These are phyloP conservation scores for Antedon bifida DNA, from an alignment of 35 echinoderm and acorn worm species.

Conservation along the genomic window DNA sequence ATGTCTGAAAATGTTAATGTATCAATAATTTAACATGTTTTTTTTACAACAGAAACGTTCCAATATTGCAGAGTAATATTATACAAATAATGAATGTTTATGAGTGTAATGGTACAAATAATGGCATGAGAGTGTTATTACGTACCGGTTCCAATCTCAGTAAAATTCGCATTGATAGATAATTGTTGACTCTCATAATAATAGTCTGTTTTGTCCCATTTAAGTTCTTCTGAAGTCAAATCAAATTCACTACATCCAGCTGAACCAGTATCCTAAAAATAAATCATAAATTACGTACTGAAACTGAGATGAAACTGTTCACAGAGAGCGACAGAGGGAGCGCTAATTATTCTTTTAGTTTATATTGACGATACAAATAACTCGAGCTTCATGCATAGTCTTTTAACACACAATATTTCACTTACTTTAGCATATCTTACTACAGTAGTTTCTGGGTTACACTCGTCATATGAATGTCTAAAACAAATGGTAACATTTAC, in stretches of 20 bases:
- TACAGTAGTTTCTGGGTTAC: background rate
- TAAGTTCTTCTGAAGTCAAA: background rate
- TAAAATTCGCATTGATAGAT: background rate
- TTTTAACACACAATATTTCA: background rate
- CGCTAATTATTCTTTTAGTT: no score
- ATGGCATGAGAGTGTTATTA: no score
- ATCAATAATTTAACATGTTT: no score
- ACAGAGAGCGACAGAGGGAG: no score
- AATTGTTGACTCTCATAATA: background rate
- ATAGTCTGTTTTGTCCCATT: background rate
- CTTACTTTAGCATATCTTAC: background rate
- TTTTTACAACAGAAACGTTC: no score
- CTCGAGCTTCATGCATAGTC: no score
- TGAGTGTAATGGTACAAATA: no score
- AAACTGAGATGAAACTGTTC: no score
- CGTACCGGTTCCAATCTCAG: background rate
- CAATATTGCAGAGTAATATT: no score
- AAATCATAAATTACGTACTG: background rate
- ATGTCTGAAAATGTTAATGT: background rate
- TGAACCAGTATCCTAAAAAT: background rate
- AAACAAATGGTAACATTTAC: slow-evolving; percentile 12
- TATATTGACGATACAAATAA: no score
- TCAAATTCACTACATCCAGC: background rate
- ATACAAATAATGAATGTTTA: no score
- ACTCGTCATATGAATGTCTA: background rate